Conservation (phyloP, 1,140 invertebrate species). For the Apis laboriosa region DNA sequence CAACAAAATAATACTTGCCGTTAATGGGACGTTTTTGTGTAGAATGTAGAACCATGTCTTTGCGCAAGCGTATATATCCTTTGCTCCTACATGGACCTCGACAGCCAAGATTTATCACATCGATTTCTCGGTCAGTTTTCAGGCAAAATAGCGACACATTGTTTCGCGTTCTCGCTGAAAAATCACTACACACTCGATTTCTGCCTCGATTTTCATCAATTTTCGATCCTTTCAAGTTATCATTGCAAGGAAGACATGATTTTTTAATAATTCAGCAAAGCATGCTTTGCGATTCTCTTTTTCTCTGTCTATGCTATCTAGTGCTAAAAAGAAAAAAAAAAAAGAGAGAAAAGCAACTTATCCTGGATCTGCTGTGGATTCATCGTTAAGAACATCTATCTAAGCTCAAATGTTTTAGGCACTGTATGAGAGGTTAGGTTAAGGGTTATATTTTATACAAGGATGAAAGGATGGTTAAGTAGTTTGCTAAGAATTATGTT, state of each 20-base stretch:
- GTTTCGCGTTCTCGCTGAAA: constrained; percentile 21
- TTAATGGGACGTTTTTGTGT: constrained; percentile 27
- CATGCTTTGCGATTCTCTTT: neutral
- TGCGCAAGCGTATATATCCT: constrained; percentile 32
- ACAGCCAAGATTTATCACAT: constrained; percentile 31
- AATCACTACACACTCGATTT: constrained; percentile 13
- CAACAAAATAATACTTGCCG: constrained; percentile 23
- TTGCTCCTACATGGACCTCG: neutral
- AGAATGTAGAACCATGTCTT: neutral
- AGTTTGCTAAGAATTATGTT: too few relatives aligned
- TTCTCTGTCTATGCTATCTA: too few relatives aligned
- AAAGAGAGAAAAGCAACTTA: too few relatives aligned
- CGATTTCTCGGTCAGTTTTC: constrained; percentile 39
- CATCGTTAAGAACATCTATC: too few relatives aligned
- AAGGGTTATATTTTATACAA: too few relatives aligned
- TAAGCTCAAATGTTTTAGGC: too few relatives aligned
- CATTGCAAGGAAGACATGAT: neutral
- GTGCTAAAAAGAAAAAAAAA: too few relatives aligned
- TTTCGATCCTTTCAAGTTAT: constrained; percentile 21
- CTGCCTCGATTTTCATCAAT: constrained; percentile 33
- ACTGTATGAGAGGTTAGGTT: too few relatives aligned
- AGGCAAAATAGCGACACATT: constrained; percentile 38
- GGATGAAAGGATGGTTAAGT: too few relatives aligned
- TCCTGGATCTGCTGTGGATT: too few relatives aligned
- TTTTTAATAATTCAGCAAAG: constrained; percentile 19